These are phyloP conservation scores for Cartodere bifasciata DNA, from an alignment of 2,888 invertebrate genomes.

Conservation along the genomic window DNA sequence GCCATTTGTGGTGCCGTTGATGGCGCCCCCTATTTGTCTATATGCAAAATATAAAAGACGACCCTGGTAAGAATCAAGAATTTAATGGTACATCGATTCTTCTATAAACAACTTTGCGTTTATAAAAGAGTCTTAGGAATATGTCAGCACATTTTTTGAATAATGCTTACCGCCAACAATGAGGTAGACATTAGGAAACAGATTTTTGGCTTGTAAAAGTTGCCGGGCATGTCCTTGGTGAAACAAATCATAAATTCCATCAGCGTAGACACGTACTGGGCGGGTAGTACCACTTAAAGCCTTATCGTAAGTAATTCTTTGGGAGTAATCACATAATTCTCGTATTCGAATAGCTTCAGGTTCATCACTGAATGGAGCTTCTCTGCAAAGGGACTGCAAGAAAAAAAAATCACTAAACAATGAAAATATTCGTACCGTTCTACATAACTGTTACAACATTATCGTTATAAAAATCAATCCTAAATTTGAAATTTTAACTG, in stretches of 20 bases:
- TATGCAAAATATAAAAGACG: no score
- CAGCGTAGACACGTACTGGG: constrained; percentile 90
- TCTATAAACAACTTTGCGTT: no score
- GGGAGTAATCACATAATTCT: constrained; percentile 69
- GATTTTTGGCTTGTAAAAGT: constrained; percentile 92
- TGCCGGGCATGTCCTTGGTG: constrained; percentile 98
- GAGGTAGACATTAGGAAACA: constrained; percentile 93
- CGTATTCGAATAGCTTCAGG: constrained; percentile 66
- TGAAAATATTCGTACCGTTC: no score
- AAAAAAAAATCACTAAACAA: constrained; percentile 6
- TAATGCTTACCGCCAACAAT: constrained; percentile 88
- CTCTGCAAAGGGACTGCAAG: constrained; percentile 57
- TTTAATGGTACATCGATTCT: no score
- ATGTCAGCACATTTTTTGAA: no score
- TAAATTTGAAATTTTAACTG: no score
- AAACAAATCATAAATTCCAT: constrained; percentile 98
- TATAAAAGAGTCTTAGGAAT: no score
- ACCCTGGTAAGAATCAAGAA: no score
- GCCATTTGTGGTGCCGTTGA: no score
- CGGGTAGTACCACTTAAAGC: constrained; percentile 74
- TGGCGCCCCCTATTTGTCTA: no score
- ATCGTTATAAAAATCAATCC: no score
- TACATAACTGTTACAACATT: no score
- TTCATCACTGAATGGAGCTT: constrained; percentile 85
- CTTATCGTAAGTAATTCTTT: constrained; percentile 74